Evolutionary conservation across 2,113 vertebrate species (phyloP).

Genomic region (Pristiophorus japonicus): DNA sequence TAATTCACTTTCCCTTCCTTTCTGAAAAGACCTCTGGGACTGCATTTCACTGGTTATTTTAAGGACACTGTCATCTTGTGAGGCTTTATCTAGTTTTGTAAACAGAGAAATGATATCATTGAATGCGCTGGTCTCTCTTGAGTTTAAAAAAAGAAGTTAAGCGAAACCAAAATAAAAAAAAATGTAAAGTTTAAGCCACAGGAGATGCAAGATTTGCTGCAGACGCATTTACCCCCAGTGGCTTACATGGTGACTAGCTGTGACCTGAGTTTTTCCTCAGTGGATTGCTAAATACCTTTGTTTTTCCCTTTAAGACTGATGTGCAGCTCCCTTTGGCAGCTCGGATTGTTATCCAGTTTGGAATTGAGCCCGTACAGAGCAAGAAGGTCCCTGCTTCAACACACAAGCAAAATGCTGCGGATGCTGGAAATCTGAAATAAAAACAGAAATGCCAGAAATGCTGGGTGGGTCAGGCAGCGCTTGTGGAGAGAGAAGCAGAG

Average conservation of each 20-base stretch:
- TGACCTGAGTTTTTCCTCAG: background rate
- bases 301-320: background rate
- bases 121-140: background rate
- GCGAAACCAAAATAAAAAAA: background rate
- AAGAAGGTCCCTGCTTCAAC: too few species aligned
- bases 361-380: background rate
- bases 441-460: too few species aligned
- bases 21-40: background rate
- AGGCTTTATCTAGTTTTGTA: constrained; percentile 12
- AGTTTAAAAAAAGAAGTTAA: background rate
- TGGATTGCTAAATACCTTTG: background rate
- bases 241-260: background rate
- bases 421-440: too few species aligned
- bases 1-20: background rate
- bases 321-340: background rate
- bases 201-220: background rate
- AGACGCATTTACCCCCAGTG: background rate
- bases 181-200: background rate
- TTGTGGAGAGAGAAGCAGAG: too few species aligned
- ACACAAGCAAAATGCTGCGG: too few species aligned
- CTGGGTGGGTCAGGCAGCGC: too few species aligned
- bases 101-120: background rate
- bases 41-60: constrained; percentile 4
- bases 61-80: background rate
- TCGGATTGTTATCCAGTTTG: background rate